Evolutionary conservation across 2,113 vertebrate genomes (phyloP).

Genomic region (Noctilio leporinus): DNA sequence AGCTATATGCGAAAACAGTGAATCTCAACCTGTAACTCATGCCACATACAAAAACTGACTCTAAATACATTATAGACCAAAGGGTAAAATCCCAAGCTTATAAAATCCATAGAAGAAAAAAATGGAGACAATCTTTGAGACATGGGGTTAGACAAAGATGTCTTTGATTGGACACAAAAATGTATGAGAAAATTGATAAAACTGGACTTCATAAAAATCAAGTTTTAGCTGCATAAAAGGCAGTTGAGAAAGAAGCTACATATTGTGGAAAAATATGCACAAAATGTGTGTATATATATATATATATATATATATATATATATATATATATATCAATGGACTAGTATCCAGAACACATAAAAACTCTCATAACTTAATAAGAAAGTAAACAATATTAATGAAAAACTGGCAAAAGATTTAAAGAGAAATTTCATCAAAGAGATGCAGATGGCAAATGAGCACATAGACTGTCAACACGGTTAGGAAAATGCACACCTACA

Average conservation of each 20-base stretch:
- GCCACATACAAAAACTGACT: not conserved
- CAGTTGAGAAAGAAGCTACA: not conserved
- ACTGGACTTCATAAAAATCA: not conserved
- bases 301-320: too few relatives aligned
- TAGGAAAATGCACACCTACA: not conserved
- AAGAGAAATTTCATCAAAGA: not conserved
- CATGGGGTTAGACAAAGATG: not conserved
- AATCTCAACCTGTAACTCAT: not conserved
- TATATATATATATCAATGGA: not conserved
- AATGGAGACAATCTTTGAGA: not conserved
- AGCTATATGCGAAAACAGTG: not conserved
- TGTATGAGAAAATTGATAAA: not conserved
- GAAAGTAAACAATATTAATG: not conserved
- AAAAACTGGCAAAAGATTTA: not conserved
- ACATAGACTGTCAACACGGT: not conserved
- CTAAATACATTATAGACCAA: not conserved
- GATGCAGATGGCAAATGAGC: not conserved
- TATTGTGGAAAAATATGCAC: not conserved
- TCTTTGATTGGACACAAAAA: not conserved
- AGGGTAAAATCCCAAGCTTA: not conserved
- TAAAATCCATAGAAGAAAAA: not conserved
- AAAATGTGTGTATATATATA: not conserved
- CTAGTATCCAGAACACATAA: not conserved
- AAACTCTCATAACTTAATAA: not conserved
- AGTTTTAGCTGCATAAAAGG: not conserved